Evolutionary conservation across 2,888 invertebrate genomes (phyloP).

Genomic region (Scelioninae gen. 1): DNA sequence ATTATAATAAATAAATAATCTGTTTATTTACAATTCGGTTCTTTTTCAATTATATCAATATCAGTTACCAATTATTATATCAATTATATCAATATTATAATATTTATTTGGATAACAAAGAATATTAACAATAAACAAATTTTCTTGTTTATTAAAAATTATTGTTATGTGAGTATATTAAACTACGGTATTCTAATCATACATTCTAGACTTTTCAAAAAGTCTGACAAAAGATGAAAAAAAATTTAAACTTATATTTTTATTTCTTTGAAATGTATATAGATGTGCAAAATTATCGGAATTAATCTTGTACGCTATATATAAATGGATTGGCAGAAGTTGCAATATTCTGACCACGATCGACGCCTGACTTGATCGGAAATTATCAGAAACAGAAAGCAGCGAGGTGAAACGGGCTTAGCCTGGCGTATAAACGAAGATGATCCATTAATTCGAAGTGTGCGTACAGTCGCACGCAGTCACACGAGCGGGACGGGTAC

Average conservation of each 20-base stretch:
- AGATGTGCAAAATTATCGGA: conserved; percentile 15
- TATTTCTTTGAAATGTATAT: conserved; percentile 13
- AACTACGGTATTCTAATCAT: too few relatives aligned
- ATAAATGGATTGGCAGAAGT: conserved; percentile 28
- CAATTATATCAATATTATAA: too few relatives aligned
- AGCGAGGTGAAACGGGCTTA: conserved; percentile 64
- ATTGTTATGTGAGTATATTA: too few relatives aligned
- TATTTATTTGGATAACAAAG: too few relatives aligned
- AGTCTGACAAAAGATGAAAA: too few relatives aligned
- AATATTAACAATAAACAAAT: too few relatives aligned
- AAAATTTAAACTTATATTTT: not conserved
- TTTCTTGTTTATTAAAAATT: too few relatives aligned
- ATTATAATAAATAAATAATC: too few relatives aligned
- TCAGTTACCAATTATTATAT: too few relatives aligned
- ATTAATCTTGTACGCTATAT: conserved; percentile 15
- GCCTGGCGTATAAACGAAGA: conserved; percentile 60
- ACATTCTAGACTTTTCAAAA: too few relatives aligned
- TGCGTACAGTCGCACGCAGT: conserved; percentile 65
- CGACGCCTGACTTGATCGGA: conserved; percentile 63
- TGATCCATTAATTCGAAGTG: conserved; percentile 69
- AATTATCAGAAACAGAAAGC: conserved; percentile 67
- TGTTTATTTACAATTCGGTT: too few relatives aligned
- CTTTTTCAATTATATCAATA: too few relatives aligned
- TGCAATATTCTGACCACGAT: conserved; percentile 55
- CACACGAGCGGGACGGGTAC: conserved; percentile 72